Evolutionary conservation across 2,113 vertebrate genomes (phyloP).

Genomic region (Amblyornis subalaris): DNA sequence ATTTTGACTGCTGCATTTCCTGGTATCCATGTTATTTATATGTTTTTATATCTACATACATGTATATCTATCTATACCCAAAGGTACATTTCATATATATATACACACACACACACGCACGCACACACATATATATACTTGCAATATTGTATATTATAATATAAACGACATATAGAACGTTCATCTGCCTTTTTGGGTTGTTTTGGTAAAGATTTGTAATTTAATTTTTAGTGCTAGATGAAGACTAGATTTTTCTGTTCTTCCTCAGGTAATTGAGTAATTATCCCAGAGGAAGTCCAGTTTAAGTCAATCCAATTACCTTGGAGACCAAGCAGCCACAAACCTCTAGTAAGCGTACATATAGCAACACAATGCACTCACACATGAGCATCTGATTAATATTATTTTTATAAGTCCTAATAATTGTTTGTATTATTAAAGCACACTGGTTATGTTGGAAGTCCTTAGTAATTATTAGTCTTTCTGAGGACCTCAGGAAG

Average conservation of each 20-base stretch:
- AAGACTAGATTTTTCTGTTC: not conserved
- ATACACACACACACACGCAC: too few species aligned
- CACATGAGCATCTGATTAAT: not conserved
- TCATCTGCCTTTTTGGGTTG: not conserved
- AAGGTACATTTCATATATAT: not conserved
- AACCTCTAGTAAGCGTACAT: fast-evolving
- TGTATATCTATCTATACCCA: not conserved
- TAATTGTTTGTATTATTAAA: not conserved
- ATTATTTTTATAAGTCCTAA: not conserved
- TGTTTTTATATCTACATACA: not conserved
- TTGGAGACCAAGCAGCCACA: not conserved
- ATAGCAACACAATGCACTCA: not conserved
- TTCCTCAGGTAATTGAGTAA: not conserved
- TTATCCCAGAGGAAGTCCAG: not conserved
- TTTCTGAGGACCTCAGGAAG: not conserved
- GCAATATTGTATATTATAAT: not conserved
- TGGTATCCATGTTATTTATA: not conserved
- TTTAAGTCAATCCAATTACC: not conserved
- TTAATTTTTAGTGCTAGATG: not conserved
- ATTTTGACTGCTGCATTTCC: not conserved
- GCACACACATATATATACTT: too few species aligned
- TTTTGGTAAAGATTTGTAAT: not conserved
- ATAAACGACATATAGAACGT: not conserved
- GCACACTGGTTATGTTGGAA: not conserved
- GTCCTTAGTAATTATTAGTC: not conserved